Base-by-base conservation (phyloP, 2,888 invertebrate genomes). In the Esperia sulphurella region DNA sequence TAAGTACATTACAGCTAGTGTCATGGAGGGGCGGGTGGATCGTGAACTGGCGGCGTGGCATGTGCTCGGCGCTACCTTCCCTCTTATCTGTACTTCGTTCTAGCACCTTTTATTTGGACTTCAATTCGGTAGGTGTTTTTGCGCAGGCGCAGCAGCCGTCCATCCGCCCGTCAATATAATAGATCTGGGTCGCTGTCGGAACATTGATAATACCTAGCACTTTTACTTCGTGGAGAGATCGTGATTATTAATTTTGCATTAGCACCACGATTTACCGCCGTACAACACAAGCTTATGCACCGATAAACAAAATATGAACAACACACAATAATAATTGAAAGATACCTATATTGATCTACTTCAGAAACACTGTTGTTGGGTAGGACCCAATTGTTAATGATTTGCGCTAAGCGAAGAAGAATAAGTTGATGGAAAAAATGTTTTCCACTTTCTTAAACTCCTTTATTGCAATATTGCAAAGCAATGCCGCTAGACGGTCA, bases 201-300 rank as follows among this genome's bases (percentile, higher is more conserved):
- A 73, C 78, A 70, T 68, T 72, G 71, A 79, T 79, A 82, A 78
- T 76, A 75, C 76, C 61, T 62, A 78, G 69, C 75, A 85, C 87
- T 87, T 87, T 87, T 87, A 86, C 86, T 85, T 75, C 54, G 60
- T 57, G 63, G 71, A 79, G 74, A 79, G 70, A 74, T 79, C 68
- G 68, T 63, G 62, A 70, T 69, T 75, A 73, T 73, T 73, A 74
- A 72, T 73, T 75, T 68, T 65, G 64, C 66, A 63, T 73, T 71
- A 70, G 62, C 56, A 64, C 57, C 30, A 29, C 43, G 33, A 48
- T 43, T 43, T 30, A 12, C n/a, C n/a, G 37, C 1, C 4, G 37
- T 5, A 21, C 5, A 21, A 21, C 21, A 5, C 21, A 21, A 21
- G 21, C 21, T 21, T n/a, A n/a, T n/a, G n/a, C n/a, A 21, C 5